phyloP scores from a whole-genome alignment of 2,888 invertebrate species.

The Abrostola triplasia region DNA sequence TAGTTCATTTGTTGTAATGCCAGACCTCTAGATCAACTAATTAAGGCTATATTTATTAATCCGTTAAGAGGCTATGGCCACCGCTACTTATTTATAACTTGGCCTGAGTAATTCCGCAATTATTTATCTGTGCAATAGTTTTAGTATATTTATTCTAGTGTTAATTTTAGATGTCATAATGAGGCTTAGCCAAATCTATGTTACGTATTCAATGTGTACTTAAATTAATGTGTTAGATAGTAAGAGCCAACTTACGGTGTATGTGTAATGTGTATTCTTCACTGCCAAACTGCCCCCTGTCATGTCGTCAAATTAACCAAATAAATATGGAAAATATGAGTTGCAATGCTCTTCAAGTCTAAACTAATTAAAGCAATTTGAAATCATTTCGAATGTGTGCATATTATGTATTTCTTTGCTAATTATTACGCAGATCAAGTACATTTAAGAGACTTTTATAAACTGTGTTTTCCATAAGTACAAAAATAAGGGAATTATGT shows the following conservation, averaged over 20 bases:
- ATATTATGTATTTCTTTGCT: background rate
- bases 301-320: conserved; percentile 12
- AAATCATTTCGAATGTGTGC: background rate
- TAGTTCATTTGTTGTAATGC: conserved; percentile 21
- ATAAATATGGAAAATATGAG: background rate
- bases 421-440: conserved; percentile 5
- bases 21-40: conserved; percentile 14
- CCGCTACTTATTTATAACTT: background rate
- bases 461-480: too few species aligned
- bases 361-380: background rate
- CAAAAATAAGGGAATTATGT: too few species aligned
- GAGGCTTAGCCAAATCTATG: conserved; percentile 60
- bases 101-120: conserved; percentile 43
- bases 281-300: conserved; percentile 46
- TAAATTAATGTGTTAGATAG: conserved; percentile 49
- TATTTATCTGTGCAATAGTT: conserved; percentile 60
- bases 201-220: conserved; percentile 55
- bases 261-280: conserved; percentile 34
- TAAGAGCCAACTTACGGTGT: conserved; percentile 36
- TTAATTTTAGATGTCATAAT: conserved; percentile 45
- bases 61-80: background rate
- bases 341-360: conserved; percentile 14
- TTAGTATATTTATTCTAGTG: conserved; percentile 54
- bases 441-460: conserved; percentile 10
- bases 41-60: conserved; percentile 24